A percentile compares a stretch with the other conserved stretches of the same genome.
Evolutionary conservation across 2,797 vertebrate species (phyloP).

Genomic region (Lacerta viridis): DNA sequence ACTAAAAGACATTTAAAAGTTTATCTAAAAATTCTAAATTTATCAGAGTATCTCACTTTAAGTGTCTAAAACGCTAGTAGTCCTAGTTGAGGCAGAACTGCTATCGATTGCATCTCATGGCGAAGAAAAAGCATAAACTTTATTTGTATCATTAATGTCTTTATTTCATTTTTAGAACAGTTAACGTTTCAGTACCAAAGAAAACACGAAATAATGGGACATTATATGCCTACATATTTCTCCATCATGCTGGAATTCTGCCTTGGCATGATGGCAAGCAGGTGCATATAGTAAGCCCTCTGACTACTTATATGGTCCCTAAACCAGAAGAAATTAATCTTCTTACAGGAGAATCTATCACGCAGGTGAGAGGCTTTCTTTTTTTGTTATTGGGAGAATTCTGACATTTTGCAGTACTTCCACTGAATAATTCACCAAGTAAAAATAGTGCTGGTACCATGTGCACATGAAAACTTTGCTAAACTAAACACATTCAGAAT

Average conservation of each 20-base stretch:
- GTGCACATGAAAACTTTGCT: background rate
- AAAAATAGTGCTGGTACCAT: background rate
- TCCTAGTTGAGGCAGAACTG: background rate
- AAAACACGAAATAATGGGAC: constrained; percentile 91
- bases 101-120: background rate
- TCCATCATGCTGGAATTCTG: constrained; percentile 90
- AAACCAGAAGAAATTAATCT: constrained; percentile 87
- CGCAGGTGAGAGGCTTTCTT: constrained; percentile 79
- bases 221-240: constrained; percentile 90
- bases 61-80: background rate
- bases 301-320: constrained; percentile 91
- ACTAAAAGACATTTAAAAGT: background rate
- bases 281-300: constrained; percentile 89
- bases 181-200: constrained; percentile 91
- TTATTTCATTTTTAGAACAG: constrained; percentile 82
- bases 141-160: background rate
- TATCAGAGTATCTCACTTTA: background rate
- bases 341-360: constrained; percentile 88
- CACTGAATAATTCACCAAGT: background rate
- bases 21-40: background rate
- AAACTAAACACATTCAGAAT: no score
- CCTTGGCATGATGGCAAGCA: constrained; percentile 93
- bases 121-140: background rate
- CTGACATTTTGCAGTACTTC: background rate
- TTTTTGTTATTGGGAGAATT: background rate